Percentiles rank a stretch among this genome's conserved stretches.
These are phyloP conservation scores for Sebastes matsubarae DNA, from an alignment of 2,797 vertebrate species.

Conservation along the genomic window DNA sequence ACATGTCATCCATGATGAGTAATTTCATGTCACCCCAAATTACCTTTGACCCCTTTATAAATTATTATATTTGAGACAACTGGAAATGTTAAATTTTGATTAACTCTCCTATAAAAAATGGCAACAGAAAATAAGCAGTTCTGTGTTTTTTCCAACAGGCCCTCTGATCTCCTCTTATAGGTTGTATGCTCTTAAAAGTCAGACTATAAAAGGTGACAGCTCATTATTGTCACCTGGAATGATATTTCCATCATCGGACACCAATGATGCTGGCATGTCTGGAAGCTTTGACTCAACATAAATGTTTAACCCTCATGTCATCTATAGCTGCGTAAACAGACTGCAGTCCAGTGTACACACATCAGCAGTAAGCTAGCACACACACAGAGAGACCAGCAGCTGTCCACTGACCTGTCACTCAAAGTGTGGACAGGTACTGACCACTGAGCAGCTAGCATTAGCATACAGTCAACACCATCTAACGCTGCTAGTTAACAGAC, in stretches of 20 bases:
- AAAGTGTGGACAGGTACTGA: neutral
- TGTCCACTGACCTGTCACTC: slow-evolving; percentile 40
- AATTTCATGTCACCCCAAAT: neutral
- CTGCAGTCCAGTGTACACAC: slow-evolving; percentile 22
- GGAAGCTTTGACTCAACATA: slow-evolving; percentile 8
- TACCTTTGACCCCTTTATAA: neutral
- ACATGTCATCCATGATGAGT: neutral
- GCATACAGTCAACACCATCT: slow-evolving; percentile 43
- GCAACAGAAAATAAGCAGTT: neutral
- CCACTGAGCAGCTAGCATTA: slow-evolving; percentile 39
- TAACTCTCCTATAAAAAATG: too few relatives aligned
- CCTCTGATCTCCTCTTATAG: neutral
- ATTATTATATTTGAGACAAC: neutral
- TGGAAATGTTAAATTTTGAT: neutral
- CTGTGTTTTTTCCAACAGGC: neutral
- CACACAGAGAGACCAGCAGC: slow-evolving; percentile 10
- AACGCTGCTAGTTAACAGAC: slow-evolving; percentile 3
- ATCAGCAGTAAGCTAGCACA: slow-evolving; percentile 29
- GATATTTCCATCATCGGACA: neutral
- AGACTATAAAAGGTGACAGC: neutral
- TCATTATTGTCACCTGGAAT: slow-evolving; percentile 8
- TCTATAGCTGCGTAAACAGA: slow-evolving; percentile 16
- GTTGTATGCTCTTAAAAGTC: neutral
- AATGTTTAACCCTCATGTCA: slow-evolving; percentile 13
- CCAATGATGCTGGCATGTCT: slow-evolving; percentile 31